Percentiles rank a stretch among this genome's conserved stretches.
phyloP scores from a whole-genome alignment of 2,797 vertebrate genomes.

The Lithobates pipiens region DNA sequence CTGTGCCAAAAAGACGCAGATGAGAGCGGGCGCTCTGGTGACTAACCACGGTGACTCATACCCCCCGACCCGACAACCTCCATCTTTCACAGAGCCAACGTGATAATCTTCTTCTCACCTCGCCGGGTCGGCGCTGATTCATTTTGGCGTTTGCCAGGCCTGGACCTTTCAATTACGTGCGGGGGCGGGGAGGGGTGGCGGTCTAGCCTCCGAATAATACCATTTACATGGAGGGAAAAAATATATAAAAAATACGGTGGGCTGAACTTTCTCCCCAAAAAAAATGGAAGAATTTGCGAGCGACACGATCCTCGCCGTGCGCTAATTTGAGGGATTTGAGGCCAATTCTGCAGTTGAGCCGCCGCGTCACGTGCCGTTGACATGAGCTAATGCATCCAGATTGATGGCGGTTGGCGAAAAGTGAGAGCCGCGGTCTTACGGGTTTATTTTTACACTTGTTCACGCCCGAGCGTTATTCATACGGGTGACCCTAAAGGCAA shows the following conservation, averaged over 20 bases:
- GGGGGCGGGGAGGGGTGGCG: too few species aligned
- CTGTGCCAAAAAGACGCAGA: too few species aligned
- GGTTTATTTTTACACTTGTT: too few species aligned
- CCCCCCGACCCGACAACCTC: not conserved
- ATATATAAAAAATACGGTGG: not conserved
- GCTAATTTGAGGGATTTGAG: constrained; percentile 5
- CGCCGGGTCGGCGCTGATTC: too few species aligned
- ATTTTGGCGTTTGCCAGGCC: not conserved
- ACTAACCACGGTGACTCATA: too few species aligned
- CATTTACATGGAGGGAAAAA: not conserved
- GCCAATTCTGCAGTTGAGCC: constrained; percentile 19
- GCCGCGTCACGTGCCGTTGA: constrained; percentile 1
- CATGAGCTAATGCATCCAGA: constrained; percentile 13
- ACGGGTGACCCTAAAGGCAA: too few species aligned
- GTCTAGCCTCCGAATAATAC: not conserved
- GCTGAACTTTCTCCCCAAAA: constrained; percentile 14
- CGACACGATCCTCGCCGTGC: not conserved
- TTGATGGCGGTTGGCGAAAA: not conserved
- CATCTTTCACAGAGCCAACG: not conserved
- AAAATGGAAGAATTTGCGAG: constrained; percentile 13
- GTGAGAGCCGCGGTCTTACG: too few species aligned
- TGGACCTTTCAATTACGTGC: not conserved
- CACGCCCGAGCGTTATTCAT: too few species aligned
- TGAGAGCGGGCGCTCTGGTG: too few species aligned
- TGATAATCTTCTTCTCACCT: not conserved